phyloP scores from a whole-genome alignment of 2,797 vertebrate species.

The Cuniculus paca region DNA sequence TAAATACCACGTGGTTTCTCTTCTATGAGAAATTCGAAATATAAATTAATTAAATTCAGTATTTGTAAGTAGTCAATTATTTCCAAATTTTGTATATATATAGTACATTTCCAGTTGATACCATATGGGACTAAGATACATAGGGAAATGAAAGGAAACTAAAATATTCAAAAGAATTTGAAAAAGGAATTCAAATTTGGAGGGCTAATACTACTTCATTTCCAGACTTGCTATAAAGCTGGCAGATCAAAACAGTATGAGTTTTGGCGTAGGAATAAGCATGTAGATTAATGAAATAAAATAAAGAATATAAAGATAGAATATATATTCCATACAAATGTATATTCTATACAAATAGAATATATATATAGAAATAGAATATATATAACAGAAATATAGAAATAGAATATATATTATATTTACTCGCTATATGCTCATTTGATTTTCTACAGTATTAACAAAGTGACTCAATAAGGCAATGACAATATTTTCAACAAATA shows the following conservation, averaged over 20 bases:
- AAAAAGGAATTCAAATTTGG: background rate
- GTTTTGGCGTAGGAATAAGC: background rate
- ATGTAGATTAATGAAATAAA: no score
- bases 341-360: background rate
- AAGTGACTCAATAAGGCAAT: background rate
- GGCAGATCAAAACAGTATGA: background rate
- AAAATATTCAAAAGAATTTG: background rate
- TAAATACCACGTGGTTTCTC: no score
- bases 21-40: no score
- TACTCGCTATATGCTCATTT: background rate
- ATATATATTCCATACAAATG: background rate
- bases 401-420: background rate
- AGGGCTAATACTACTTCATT: background rate
- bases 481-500: background rate
- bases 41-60: background rate
- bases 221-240: background rate
- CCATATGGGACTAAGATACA: background rate
- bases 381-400: background rate
- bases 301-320: background rate
- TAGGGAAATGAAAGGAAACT: background rate
- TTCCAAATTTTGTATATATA: background rate
- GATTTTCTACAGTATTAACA: background rate
- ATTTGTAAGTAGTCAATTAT: background rate
- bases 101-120: background rate
- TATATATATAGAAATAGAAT: background rate